Evolutionary conservation across 2,888 invertebrate species (phyloP).

Genomic region (Siphlonurus alternatus): DNA sequence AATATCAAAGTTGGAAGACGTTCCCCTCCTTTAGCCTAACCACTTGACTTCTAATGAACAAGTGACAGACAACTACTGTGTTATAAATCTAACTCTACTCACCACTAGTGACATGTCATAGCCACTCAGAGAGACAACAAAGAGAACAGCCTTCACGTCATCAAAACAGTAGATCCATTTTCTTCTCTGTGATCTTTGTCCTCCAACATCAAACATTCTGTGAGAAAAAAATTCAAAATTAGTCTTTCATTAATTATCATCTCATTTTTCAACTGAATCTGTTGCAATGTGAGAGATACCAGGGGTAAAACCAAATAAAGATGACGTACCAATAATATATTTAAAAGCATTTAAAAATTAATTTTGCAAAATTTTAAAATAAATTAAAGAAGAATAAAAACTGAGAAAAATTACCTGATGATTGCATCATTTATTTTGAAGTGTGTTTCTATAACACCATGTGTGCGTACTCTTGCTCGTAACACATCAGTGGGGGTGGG

Average conservation of each 20-base stretch:
- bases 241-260: too few relatives aligned
- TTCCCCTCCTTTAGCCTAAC: neutral
- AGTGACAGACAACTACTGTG: neutral
- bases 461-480: constrained; percentile 43
- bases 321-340: neutral
- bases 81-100: too few relatives aligned
- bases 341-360: too few relatives aligned
- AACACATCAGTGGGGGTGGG: constrained; percentile 46
- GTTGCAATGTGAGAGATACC: too few relatives aligned
- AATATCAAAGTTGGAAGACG: too few relatives aligned
- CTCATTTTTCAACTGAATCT: too few relatives aligned
- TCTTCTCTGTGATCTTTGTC: constrained; percentile 42
- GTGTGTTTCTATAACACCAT: constrained; percentile 46
- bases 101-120: constrained; percentile 45
- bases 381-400: neutral
- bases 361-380: too few relatives aligned
- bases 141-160: constrained; percentile 42
- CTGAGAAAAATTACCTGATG: constrained; percentile 21
- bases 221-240: too few relatives aligned
- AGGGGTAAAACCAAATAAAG: too few relatives aligned
- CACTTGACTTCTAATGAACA: neutral
- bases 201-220: constrained; percentile 48
- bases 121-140: constrained; percentile 45
- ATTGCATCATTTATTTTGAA: constrained; percentile 41
- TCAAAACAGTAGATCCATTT: constrained; percentile 54